These are phyloP conservation scores for Eristalinus sepulchralis DNA, from an alignment of 2,888 invertebrate species.

Conservation along the genomic window DNA sequence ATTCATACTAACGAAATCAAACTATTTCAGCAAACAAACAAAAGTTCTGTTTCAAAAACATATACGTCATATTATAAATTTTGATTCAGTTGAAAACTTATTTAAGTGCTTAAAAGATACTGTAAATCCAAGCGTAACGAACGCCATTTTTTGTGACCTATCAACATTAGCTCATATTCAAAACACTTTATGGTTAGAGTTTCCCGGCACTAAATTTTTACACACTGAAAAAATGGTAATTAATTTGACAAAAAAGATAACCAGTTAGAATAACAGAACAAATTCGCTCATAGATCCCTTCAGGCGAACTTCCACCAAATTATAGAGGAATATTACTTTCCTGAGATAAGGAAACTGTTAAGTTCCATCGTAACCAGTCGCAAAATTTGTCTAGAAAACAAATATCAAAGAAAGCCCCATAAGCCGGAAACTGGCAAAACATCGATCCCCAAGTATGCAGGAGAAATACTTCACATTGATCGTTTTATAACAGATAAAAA, in stretches of 20 bases:
- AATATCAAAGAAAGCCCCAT: conserved; percentile 59
- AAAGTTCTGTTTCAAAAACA: conserved; percentile 3
- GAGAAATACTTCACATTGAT: conserved; percentile 38
- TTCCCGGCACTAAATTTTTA: conserved; percentile 5
- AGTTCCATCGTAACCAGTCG: no score
- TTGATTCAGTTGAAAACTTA: background rate
- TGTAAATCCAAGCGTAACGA: conserved; percentile 26
- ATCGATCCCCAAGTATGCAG: conserved; percentile 39
- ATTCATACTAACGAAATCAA: conserved; percentile 30
- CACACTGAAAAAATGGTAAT: conserved; percentile 15
- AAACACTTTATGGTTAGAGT: background rate
- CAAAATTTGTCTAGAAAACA: conserved; percentile 45
- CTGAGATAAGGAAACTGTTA: background rate
- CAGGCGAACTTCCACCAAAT: background rate
- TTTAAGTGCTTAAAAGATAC: background rate
- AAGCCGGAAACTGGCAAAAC: conserved; percentile 34
- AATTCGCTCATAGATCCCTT: conserved; percentile 11
- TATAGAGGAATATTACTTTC: background rate
- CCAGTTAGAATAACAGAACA: conserved; percentile 13
- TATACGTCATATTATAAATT: background rate
- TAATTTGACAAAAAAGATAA: background rate
- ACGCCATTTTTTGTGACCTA: conserved; percentile 22
- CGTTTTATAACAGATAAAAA: conserved; percentile 36
- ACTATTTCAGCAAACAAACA: conserved; percentile 32
- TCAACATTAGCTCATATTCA: conserved; percentile 3